Conservation (phyloP, 1,140 invertebrate genomes). For the Drosophila ohnishii region DNA sequence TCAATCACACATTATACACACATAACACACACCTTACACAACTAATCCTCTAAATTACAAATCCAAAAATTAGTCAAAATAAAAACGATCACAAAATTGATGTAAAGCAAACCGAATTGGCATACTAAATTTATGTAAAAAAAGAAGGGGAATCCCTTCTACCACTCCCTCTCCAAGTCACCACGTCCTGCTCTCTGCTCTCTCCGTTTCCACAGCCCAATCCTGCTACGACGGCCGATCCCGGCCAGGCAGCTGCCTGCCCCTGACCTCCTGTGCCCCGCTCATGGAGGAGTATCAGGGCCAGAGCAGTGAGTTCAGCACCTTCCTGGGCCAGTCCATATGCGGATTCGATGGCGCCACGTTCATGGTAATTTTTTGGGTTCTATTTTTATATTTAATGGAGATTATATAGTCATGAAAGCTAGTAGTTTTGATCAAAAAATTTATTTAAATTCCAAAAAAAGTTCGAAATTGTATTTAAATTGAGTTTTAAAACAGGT, state of each 20-base stretch:
- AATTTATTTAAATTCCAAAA: neutral
- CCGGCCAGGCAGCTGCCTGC: slow-evolving; percentile 83
- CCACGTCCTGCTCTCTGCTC: slow-evolving; percentile 21
- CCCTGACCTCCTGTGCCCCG: slow-evolving; percentile 82
- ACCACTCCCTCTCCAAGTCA: slow-evolving; percentile 17
- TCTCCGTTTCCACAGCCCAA: slow-evolving; percentile 62
- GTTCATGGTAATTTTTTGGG: slow-evolving; percentile 77
- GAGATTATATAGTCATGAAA: neutral
- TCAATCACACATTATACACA: neutral
- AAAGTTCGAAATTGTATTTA: neutral
- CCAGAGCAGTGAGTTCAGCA: slow-evolving; percentile 56
- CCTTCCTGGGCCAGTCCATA: slow-evolving; percentile 84
- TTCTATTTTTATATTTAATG: neutral
- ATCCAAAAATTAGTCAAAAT: slow-evolving; percentile 47
- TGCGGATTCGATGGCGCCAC: slow-evolving; percentile 84
- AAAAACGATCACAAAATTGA: slow-evolving; percentile 32
- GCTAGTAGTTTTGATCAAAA: neutral
- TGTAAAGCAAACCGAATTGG: slow-evolving; percentile 46
- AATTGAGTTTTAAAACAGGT: too few relatives aligned
- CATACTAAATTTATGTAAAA: slow-evolving; percentile 19
- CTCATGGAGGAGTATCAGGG: slow-evolving; percentile 82
- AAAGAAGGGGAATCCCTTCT: neutral
- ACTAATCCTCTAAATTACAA: slow-evolving; percentile 9
- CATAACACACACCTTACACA: neutral
- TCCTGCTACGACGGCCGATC: slow-evolving; percentile 76